A percentile compares a stretch with the other conserved stretches of the same genome.
phyloP scores from a whole-genome alignment of 2,113 vertebrate species.

The Ochotona curzoniae region DNA sequence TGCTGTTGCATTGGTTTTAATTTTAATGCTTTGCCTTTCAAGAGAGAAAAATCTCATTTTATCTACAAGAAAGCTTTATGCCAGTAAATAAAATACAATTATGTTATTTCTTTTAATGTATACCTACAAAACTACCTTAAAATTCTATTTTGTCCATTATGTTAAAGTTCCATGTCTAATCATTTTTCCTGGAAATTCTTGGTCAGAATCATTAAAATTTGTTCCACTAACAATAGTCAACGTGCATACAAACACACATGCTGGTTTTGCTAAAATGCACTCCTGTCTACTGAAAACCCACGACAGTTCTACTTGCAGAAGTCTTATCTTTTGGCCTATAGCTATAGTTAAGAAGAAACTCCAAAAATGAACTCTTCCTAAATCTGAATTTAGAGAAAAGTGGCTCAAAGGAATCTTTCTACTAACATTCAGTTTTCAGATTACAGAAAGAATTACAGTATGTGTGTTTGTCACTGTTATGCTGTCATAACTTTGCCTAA shows the following conservation, averaged over 20 bases:
- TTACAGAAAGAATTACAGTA: neutral
- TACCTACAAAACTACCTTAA: slow-evolving; percentile 1
- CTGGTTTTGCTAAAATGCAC: neutral
- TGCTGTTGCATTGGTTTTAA: neutral
- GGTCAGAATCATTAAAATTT: neutral
- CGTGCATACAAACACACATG: neutral
- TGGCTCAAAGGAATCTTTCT: slow-evolving; percentile 48
- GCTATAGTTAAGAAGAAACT: slow-evolving; percentile 13
- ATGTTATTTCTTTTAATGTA: slow-evolving; percentile 32
- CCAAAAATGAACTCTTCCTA: slow-evolving; percentile 61
- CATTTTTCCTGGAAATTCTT: neutral
- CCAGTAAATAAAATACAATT: slow-evolving; percentile 29
- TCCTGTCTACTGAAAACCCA: neutral
- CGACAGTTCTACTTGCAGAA: neutral
- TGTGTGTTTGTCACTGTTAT: neutral
- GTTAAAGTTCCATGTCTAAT: slow-evolving; percentile 4
- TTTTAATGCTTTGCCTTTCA: slow-evolving; percentile 41
- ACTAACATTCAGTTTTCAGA: slow-evolving; percentile 27
- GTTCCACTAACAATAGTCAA: neutral
- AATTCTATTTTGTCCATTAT: neutral
- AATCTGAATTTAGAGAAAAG: slow-evolving; percentile 57
- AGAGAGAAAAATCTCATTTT: neutral
- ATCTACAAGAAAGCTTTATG: neutral
- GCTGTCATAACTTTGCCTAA: neutral
- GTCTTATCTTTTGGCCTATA: neutral